Evolutionary conservation across 2,113 vertebrate genomes (phyloP).

Genomic region (Rhinichthys klamathensis): DNA sequence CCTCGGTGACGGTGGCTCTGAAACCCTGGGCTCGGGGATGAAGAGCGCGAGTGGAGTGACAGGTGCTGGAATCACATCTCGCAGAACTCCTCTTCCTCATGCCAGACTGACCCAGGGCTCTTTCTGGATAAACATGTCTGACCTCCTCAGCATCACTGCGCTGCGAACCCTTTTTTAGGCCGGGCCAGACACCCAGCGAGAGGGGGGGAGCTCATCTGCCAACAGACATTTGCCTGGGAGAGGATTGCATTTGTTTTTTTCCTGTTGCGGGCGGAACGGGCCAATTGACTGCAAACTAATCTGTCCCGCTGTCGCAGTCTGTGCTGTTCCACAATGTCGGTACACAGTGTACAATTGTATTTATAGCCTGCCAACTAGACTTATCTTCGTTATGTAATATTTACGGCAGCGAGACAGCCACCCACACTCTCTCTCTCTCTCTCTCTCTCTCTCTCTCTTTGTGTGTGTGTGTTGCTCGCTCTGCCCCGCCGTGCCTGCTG

Average conservation of each 20-base stretch:
- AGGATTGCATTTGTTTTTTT: conserved; percentile 25
- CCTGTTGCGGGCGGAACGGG: conserved; percentile 10
- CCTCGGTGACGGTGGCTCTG: neutral
- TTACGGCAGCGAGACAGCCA: conserved; percentile 56
- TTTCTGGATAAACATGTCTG: conserved; percentile 40
- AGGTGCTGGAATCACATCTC: conserved; percentile 25
- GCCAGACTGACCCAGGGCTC: conserved; percentile 33
- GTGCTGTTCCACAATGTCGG: conserved; percentile 55
- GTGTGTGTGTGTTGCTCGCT: neutral
- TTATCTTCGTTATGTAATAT: conserved; percentile 67
- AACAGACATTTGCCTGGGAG: conserved; percentile 44
- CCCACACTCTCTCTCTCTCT: conserved; percentile 25
- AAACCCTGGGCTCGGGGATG: conserved; percentile 5
- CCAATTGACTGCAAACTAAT: conserved; percentile 51
- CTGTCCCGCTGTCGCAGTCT: conserved; percentile 46
- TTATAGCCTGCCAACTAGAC: conserved; percentile 62
- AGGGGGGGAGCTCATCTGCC: conserved; percentile 37
- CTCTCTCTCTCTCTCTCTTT: conserved; percentile 1
- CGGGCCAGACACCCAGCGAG: neutral
- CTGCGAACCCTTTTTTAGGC: conserved; percentile 23
- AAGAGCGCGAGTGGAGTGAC: neutral
- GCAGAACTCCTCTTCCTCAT: conserved; percentile 1
- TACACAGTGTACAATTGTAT: conserved; percentile 61
- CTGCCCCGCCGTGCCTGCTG: conserved; percentile 40
- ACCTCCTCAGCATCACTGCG: conserved; percentile 23